A percentile compares a stretch with the other conserved stretches of the same genome.
phyloP scores from a whole-genome alignment of 2,113 vertebrate species.

The Pangasianodon gigas region DNA sequence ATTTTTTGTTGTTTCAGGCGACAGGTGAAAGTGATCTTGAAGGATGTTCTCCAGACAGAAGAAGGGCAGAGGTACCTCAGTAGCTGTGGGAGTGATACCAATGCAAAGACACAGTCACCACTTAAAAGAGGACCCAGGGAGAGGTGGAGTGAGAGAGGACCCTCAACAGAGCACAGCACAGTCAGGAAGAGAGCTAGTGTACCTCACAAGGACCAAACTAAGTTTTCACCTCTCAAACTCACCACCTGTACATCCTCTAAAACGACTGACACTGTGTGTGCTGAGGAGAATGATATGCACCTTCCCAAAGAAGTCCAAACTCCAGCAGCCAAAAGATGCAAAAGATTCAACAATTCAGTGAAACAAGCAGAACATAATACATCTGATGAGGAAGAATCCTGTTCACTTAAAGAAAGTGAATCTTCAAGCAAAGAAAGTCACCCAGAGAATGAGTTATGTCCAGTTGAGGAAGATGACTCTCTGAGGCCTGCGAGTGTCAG shows the following conservation, averaged over 20 bases:
- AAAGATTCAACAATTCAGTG: not conserved
- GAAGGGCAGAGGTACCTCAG: constrained; percentile 59
- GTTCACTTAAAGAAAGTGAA: not conserved
- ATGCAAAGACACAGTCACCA: not conserved
- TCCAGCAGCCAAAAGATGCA: not conserved
- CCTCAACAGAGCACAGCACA: not conserved
- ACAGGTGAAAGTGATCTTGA: constrained; percentile 61
- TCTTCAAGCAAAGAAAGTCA: not conserved
- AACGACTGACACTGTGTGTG: not conserved
- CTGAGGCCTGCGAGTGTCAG: not conserved
- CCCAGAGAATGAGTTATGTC: not conserved
- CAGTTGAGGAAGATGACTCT: not conserved
- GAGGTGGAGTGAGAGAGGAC: not conserved
- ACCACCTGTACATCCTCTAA: not conserved
- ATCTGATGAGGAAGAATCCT: constrained; percentile 6
- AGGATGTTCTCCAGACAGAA: constrained; percentile 69
- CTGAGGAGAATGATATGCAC: not conserved
- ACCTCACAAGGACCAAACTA: not conserved
- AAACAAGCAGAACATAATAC: not conserved
- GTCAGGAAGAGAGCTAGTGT: not conserved
- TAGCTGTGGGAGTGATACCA: constrained; percentile 22
- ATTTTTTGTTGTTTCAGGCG: constrained; percentile 17
- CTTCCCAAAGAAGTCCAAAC: constrained; percentile 1
- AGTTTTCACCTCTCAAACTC: not conserved
- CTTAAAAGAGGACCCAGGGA: constrained; percentile 24